Conservation (phyloP, 2,888 invertebrate species). For the Meloe dianella region DNA sequence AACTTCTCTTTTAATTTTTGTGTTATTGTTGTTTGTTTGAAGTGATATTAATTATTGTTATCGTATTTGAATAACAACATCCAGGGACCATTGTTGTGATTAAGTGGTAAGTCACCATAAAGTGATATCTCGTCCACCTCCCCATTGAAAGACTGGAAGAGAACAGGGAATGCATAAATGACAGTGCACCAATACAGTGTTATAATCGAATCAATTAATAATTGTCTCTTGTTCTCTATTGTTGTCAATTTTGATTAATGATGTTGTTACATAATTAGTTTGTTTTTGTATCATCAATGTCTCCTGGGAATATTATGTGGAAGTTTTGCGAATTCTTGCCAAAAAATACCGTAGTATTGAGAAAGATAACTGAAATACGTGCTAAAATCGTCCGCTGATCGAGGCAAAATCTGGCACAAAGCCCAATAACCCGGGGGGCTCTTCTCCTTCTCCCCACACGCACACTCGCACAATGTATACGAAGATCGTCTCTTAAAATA, state of each 20-base stretch:
- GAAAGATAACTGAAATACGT: constrained; percentile 65
- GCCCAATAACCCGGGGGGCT: constrained; percentile 61
- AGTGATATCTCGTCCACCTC: too few relatives aligned
- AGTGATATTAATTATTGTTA: constrained; percentile 43
- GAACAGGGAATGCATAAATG: too few relatives aligned
- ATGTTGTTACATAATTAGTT: constrained; percentile 21
- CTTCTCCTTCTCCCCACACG: background rate
- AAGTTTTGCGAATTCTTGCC: constrained; percentile 70
- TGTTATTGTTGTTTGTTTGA: constrained; percentile 30
- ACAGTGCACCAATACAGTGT: too few relatives aligned
- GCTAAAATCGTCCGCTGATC: constrained; percentile 64
- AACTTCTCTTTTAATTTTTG: constrained; percentile 35
- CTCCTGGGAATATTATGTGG: constrained; percentile 48
- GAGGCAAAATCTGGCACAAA: constrained; percentile 45
- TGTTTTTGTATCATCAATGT: constrained; percentile 19
- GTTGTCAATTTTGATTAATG: background rate
- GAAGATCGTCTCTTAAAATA: constrained; percentile 46
- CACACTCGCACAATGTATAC: constrained; percentile 42
- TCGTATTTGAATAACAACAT: constrained; percentile 24
- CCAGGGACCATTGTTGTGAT: constrained; percentile 57
- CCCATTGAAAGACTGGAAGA: too few relatives aligned
- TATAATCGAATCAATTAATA: too few relatives aligned
- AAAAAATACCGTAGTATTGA: constrained; percentile 68
- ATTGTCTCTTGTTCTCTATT: too few relatives aligned
- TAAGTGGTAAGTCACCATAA: constrained; percentile 56